Evolutionary conservation across 2,797 vertebrate genomes (phyloP), one percentile per base, ranked within the genome.

Genomic region (Furcifer pardalis): DNA sequence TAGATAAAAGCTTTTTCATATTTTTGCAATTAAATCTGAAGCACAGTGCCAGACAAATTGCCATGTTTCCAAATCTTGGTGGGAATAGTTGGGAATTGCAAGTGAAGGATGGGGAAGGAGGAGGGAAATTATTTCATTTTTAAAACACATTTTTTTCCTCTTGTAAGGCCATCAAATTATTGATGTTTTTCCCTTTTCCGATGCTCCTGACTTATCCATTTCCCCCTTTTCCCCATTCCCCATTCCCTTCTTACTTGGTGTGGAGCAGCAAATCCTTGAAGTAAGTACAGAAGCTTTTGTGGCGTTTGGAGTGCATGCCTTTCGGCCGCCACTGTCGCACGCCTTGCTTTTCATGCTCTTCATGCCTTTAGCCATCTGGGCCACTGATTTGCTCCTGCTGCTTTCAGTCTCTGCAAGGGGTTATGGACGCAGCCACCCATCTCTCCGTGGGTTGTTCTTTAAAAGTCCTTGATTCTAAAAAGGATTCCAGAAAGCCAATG

Each of bases 231-330:
- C 78, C 65, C 46, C 44, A 89, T 94, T 93, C 89, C 91, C 92
- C 25, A 86, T 94, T 91, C 89, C 93, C 91, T 88, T 93, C 87
- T 94, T 81, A 91, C 66, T 94, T 89, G 93, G 91, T 93, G 91
- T 89, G 96, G 97, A 98, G 97, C 98, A 99, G 98, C 98, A 99
- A 97, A 97, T 97, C 93, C 97, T 99, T 92, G 98, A 99, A 99
- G 98, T 99, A 98, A 99, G 98, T 99, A 96, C 80, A 83, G 91
- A 85, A 88, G 56, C 82, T 88, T 66, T 49, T n/a, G 89, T 88
- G 77, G 86, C 87, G 76, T 81, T 92, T 83, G 88, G 88, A 93
- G 88, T 72, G 87, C 60, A 7, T 0, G 10, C 9, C 87, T 90
- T 81, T 91, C 56, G 35, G 73, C 88, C 59, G 90, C 73, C 74